Evolutionary conservation across 2,888 invertebrate species (phyloP).

Genomic region (Nomada ferruginata): DNA sequence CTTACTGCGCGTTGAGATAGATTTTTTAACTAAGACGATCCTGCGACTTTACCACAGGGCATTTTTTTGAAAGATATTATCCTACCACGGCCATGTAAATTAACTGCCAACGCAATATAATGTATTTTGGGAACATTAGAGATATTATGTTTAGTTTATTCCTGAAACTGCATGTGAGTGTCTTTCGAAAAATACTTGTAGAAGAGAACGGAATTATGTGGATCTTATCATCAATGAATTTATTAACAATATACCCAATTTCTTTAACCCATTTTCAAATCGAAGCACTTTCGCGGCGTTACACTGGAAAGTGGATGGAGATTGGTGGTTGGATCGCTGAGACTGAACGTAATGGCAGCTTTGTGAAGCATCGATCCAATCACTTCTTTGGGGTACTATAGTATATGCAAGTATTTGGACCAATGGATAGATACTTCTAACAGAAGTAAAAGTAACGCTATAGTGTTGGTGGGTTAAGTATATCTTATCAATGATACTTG

Average conservation of each 20-base stretch:
- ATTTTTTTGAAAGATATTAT: background rate
- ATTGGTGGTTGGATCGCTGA: slow-evolving; percentile 10
- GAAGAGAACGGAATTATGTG: background rate
- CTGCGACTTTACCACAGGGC: background rate
- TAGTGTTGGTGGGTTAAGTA: background rate
- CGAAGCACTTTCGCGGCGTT: slow-evolving; percentile 13
- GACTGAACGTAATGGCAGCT: background rate
- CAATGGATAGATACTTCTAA: slow-evolving; percentile 37
- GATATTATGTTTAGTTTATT: background rate
- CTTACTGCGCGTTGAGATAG: background rate
- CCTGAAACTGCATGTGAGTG: background rate
- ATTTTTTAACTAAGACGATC: background rate
- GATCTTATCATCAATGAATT: background rate
- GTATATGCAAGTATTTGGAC: background rate
- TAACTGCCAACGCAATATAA: too few species aligned
- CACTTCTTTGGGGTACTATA: background rate
- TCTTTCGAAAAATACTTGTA: background rate
- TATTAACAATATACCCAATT: background rate
- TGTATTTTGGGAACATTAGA: background rate
- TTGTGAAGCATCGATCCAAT: slow-evolving; percentile 23
- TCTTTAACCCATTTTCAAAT: slow-evolving; percentile 1
- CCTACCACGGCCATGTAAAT: too few species aligned
- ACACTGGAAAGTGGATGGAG: background rate
- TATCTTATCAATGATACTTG: slow-evolving; percentile 43
- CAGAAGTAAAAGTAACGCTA: slow-evolving; percentile 40